Base-by-base conservation (phyloP, 2,113 vertebrate genomes). In the Antechinus stuartii region DNA sequence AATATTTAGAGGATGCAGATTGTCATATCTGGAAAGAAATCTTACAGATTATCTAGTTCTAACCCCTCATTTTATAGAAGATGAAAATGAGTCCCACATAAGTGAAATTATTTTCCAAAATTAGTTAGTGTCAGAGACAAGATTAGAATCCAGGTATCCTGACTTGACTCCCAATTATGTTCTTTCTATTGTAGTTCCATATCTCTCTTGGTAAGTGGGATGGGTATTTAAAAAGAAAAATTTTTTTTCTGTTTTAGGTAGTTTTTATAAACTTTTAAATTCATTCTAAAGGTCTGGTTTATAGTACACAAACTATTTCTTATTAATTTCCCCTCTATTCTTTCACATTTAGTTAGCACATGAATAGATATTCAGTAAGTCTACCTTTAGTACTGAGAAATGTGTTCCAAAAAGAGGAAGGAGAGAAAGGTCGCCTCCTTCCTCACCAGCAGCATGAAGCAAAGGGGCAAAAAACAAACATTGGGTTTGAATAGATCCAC, bases 11-110 rank as follows among this genome's bases (percentile, higher is more conserved):
- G 90, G 89, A 49, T 50, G 49, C 0, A 26, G 27, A 91, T 61
- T 30, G 90, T 94, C 47, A 91, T 54, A 94, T 54, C 27, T 50
- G 89, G 46, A 92, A 91, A 16, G 7, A 50, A 53, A 42, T 84
- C 0, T n/a, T 89, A 52, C 14, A 91, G 10, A 49, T 12, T 89
- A 54, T 76, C 54, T 53, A 2, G 19, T 92, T 84, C 23, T 57
- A 50, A 12, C 46, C 57, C 94, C 27, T 96, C 68, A 91, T 47
- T 92, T 93, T 95, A 89, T 4, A 91, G 89, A 91, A 27, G 14
- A 94, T 91, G 54, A 97, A 96, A 91, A 8, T 54, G 91, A 96
- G 47, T 50, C 5, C 25, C 16, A 19, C 68, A 50, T 92, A 94
- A 93, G 46, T 0, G 49, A 16, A 90, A 19, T 42, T 56, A 89